These are phyloP conservation scores for Dryococelus australis DNA, from an alignment of 2,888 invertebrate genomes.

Conservation along the genomic window DNA sequence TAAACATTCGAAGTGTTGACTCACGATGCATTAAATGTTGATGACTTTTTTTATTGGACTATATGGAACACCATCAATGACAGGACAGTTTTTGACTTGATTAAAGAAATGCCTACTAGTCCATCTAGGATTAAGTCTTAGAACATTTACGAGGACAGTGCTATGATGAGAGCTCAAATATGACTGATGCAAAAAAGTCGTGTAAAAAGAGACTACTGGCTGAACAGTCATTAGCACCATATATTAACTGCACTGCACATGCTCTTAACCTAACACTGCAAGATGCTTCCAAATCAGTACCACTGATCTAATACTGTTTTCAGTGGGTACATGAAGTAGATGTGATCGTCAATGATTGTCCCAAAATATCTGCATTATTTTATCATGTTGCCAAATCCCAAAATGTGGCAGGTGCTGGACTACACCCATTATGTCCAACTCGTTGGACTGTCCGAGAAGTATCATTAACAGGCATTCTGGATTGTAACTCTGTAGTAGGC, in stretches of 20 bases:
- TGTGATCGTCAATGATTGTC: neutral
- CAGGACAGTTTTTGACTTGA: no score
- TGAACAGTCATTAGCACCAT: neutral
- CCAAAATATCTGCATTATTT: neutral
- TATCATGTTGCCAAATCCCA: neutral
- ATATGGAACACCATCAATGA: no score
- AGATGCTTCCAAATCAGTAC: neutral
- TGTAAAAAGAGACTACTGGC: neutral
- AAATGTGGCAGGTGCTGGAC: neutral
- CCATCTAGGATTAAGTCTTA: no score
- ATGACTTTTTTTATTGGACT: no score
- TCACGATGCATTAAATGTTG: no score
- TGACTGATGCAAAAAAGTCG: conserved; percentile 5
- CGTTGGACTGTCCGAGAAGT: conserved; percentile 16
- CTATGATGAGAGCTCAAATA: neutral
- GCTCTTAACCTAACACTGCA: neutral
- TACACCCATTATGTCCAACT: neutral
- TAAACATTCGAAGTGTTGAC: no score
- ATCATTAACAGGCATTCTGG: neutral
- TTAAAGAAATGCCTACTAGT: no score
- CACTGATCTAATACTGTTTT: neutral
- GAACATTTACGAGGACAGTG: neutral
- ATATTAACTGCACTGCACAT: neutral
- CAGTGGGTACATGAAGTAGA: neutral
- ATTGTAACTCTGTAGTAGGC: neutral